Conservation (phyloP, 2,113 vertebrate genomes). For the Fregetta grallaria region DNA sequence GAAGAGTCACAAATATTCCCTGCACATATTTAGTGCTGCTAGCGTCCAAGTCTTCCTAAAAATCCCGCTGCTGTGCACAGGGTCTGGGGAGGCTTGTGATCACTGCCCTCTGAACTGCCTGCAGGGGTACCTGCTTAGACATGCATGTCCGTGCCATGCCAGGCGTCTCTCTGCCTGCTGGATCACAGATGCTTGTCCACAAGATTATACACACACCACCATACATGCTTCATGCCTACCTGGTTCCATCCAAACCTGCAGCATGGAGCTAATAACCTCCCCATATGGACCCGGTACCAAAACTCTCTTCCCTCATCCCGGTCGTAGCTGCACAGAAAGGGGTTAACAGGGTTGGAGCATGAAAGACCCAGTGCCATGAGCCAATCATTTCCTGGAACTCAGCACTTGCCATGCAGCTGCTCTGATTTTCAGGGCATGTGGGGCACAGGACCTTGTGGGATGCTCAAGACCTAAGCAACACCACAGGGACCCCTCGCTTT, state of each 20-base stretch:
- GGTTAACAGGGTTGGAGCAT: accelerated
- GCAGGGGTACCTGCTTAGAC: not conserved
- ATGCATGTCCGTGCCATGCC: accelerated
- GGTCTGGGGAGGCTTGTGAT: not conserved
- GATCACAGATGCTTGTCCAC: not conserved
- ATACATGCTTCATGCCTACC: not conserved
- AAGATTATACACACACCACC: not conserved
- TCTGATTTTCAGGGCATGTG: not conserved
- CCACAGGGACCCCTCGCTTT: not conserved
- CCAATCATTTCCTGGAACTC: not conserved
- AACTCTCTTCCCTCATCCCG: not conserved
- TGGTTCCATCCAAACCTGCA: not conserved
- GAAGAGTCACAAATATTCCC: not conserved
- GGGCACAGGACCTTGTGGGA: not conserved
- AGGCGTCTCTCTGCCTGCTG: not conserved
- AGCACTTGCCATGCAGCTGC: not conserved
- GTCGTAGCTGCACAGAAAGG: not conserved
- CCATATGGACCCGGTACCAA: not conserved
- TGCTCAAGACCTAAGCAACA: not conserved
- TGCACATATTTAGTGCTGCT: not conserved
- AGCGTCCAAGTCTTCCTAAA: not conserved
- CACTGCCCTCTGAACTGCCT: not conserved
- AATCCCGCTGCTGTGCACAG: accelerated
- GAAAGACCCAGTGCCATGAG: not conserved
- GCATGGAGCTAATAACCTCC: not conserved